Percentiles rank a stretch among this genome's conserved stretches.
These are phyloP conservation scores for Cranoglanis bouderius DNA, from an alignment of 2,113 vertebrate genomes.

Conservation along the genomic window DNA sequence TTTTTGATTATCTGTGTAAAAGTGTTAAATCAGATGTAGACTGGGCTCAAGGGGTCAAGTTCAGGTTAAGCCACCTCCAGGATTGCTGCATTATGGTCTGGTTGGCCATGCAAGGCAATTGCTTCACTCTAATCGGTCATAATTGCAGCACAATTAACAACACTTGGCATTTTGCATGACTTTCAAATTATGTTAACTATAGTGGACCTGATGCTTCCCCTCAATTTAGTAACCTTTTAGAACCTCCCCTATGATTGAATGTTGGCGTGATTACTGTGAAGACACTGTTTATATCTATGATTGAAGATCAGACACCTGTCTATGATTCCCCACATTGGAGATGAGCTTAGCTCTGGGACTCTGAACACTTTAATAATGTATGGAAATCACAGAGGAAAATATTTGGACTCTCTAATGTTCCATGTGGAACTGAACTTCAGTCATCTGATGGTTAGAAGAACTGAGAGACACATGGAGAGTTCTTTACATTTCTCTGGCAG, in stretches of 20 bases:
- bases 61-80: slow-evolving; percentile 38
- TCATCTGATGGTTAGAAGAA: slow-evolving; percentile 18
- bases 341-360: slow-evolving; percentile 35
- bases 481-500: background rate
- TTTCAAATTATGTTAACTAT: slow-evolving; percentile 43
- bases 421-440: slow-evolving; percentile 19
- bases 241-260: slow-evolving; percentile 31
- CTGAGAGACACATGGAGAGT: slow-evolving; percentile 5
- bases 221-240: slow-evolving; percentile 45
- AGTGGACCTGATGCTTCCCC: slow-evolving; percentile 25
- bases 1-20: slow-evolving; percentile 13
- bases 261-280: background rate
- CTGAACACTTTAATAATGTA: slow-evolving; percentile 4
- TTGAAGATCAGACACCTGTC: slow-evolving; percentile 42
- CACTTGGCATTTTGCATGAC: slow-evolving; percentile 49
- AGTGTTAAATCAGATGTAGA: slow-evolving; percentile 8
- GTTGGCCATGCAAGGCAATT: slow-evolving; percentile 44
- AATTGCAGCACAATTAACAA: slow-evolving; percentile 49
- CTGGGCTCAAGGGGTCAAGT: slow-evolving; percentile 27
- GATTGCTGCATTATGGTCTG: slow-evolving; percentile 25
- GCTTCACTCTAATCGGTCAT: slow-evolving; percentile 42
- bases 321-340: slow-evolving; percentile 21
- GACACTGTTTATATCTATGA: slow-evolving; percentile 27
- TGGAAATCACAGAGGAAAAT: slow-evolving; percentile 31
- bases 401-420: slow-evolving; percentile 23